Conservation (phyloP, 2,797 vertebrate genomes). For the Erpetoichthys calabaricus region DNA sequence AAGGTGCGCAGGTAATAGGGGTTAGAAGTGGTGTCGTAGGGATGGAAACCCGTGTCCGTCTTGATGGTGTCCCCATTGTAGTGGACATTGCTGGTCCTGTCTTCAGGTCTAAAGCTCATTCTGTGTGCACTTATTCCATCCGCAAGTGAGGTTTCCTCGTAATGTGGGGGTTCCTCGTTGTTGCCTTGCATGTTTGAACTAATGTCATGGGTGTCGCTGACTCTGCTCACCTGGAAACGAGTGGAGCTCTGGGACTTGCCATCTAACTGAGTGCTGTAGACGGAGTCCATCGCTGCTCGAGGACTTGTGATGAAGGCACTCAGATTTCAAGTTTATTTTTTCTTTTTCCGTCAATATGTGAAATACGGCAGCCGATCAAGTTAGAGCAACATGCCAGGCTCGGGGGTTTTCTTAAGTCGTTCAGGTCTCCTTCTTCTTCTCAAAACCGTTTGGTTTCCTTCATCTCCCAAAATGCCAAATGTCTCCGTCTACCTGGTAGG, state of each 20-base stretch:
- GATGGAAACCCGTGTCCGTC: constrained; percentile 49
- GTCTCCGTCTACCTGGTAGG: too few relatives aligned
- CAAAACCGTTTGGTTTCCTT: too few relatives aligned
- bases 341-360: too few relatives aligned
- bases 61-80: constrained; percentile 48
- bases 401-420: too few relatives aligned
- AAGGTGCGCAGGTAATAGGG: constrained; percentile 69
- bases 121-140: constrained; percentile 40
- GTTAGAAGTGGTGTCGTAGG: constrained; percentile 50
- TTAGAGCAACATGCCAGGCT: too few relatives aligned
- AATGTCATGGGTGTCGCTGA: constrained; percentile 42
- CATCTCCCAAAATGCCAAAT: too few relatives aligned
- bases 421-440: too few relatives aligned
- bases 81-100: constrained; percentile 49
- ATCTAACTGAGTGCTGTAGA: constrained; percentile 21
- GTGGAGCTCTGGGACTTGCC: constrained; percentile 28
- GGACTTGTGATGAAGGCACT: too few relatives aligned
- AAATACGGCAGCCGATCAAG: too few relatives aligned
- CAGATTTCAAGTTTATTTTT: too few relatives aligned
- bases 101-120: constrained; percentile 50
- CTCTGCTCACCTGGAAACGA: constrained; percentile 52
- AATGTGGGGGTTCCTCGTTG: constrained; percentile 60
- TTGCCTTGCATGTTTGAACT: constrained; percentile 29
- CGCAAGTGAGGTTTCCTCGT: constrained; percentile 65
- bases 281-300: too few relatives aligned